Percentiles rank a stretch among this genome's conserved stretches.
These are phyloP conservation scores for Patiria miniata DNA, from an alignment of 35 echinoderm and acorn worm species.

Conservation along the genomic window DNA sequence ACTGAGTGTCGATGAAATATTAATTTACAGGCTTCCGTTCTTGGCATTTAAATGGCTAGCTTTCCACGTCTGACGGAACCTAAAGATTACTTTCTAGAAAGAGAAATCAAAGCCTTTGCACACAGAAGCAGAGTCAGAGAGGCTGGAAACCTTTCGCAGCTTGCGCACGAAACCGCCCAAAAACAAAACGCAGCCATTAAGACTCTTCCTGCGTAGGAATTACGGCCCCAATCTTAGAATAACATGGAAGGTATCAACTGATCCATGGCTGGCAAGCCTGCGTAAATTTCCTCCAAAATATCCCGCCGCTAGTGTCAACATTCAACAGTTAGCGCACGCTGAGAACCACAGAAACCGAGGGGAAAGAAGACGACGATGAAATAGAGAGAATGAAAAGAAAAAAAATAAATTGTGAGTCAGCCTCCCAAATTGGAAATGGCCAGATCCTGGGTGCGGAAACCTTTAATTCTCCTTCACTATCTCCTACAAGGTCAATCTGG, in stretches of 20 bases:
- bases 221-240: constrained; percentile 28
- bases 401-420: constrained; percentile 15
- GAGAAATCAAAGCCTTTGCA: no score
- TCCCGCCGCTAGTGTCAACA: constrained; percentile 29
- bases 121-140: no score
- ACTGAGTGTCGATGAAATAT: no score
- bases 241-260: constrained; percentile 21
- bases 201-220: constrained; percentile 1
- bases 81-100: no score
- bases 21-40: no score
- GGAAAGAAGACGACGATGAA: no score
- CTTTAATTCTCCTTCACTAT: constrained; percentile 27
- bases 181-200: background rate
- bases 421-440: constrained; percentile 18
- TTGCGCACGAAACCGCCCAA: background rate
- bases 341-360: background rate
- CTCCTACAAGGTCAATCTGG: constrained; percentile 27
- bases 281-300: constrained; percentile 26
- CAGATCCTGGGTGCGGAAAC: constrained; percentile 24
- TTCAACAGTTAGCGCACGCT: constrained; percentile 18
- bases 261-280: constrained; percentile 7
- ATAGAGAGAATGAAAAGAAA: background rate
- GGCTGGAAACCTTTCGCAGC: no score
- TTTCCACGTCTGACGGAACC: no score
- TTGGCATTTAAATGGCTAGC: no score